phyloP scores from a whole-genome alignment of 2,888 invertebrate genomes.

The Scaptomyza cyrtandrae region DNA sequence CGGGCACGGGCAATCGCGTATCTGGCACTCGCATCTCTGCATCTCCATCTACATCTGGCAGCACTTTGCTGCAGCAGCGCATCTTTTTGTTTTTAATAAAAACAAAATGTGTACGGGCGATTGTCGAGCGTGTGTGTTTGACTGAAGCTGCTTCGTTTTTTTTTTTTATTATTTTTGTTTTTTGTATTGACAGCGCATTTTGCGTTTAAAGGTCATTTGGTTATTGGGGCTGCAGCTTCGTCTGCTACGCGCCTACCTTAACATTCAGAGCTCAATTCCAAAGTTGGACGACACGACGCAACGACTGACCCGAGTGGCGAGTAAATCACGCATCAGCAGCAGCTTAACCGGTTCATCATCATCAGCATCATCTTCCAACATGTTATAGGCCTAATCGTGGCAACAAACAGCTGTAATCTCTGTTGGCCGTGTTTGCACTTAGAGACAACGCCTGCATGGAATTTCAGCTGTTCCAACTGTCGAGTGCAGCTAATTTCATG shows the following conservation, averaged over 20 bases:
- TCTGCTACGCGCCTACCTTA: conserved; percentile 79
- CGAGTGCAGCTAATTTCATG: conserved; percentile 35
- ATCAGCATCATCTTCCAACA: conserved; percentile 9
- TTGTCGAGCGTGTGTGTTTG: conserved; percentile 35
- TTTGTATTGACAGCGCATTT: conserved; percentile 63
- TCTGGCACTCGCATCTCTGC: conserved; percentile 34
- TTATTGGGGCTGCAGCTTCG: conserved; percentile 62
- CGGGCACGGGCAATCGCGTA: conserved; percentile 20
- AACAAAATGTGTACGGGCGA: conserved; percentile 55
- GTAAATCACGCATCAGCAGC: conserved; percentile 35
- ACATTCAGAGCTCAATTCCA: conserved; percentile 80
- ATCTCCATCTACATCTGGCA: conserved; percentile 44
- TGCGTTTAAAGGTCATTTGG: conserved; percentile 78
- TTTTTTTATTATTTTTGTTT: conserved; percentile 16
- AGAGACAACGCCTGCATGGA: conserved; percentile 42
- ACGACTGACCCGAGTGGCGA: conserved; percentile 48
- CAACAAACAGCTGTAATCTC: conserved; percentile 44
- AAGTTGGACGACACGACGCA: conserved; percentile 61
- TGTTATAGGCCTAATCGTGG: conserved; percentile 57
- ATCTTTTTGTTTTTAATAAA: conserved; percentile 46
- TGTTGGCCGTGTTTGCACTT: conserved; percentile 24
- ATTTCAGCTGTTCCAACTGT: conserved; percentile 22
- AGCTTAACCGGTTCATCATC: conserved; percentile 63
- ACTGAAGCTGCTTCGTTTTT: conserved; percentile 2
- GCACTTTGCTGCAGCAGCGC: conserved; percentile 25